A percentile compares a stretch with the other conserved stretches of the same genome.
These are phyloP conservation scores for Heliconius hortense DNA, from an alignment of 2,888 invertebrate genomes.

Conservation along the genomic window DNA sequence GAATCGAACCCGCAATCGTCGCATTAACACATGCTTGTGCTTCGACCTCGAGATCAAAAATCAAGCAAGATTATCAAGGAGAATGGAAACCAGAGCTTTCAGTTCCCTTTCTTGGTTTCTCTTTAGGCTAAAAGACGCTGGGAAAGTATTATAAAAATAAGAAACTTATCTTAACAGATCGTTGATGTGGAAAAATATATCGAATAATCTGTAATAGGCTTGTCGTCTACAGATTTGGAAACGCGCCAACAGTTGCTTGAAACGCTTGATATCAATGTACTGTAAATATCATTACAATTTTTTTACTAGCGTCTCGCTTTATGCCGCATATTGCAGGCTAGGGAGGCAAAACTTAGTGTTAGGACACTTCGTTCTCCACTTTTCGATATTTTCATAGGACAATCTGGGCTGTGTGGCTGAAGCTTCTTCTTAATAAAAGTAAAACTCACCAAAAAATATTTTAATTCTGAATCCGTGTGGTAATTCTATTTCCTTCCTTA, in stretches of 20 bases:
- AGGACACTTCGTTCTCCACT: not conserved
- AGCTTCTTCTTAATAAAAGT: no score
- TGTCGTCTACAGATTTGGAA: slow-evolving; percentile 32
- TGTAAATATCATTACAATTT: not conserved
- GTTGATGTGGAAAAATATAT: slow-evolving; percentile 28
- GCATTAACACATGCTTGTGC: no score
- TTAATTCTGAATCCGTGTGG: no score
- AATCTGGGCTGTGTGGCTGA: no score
- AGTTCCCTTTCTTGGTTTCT: no score
- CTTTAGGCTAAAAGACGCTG: not conserved
- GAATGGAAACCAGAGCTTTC: no score
- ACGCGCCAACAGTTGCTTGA: not conserved
- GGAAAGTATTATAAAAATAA: not conserved
- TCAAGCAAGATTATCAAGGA: no score
- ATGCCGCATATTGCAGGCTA: not conserved
- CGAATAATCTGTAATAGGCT: slow-evolving; percentile 27
- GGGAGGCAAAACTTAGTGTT: not conserved
- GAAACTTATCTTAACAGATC: slow-evolving; percentile 27
- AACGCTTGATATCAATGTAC: not conserved
- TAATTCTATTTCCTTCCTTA: no score
- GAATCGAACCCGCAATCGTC: no score
- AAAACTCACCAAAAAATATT: no score
- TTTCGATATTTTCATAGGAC: no score
- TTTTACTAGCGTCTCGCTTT: not conserved
- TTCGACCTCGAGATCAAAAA: no score